Evolutionary conservation across 2,888 invertebrate genomes (phyloP).

Genomic region (Tubulanus polymorphus): DNA sequence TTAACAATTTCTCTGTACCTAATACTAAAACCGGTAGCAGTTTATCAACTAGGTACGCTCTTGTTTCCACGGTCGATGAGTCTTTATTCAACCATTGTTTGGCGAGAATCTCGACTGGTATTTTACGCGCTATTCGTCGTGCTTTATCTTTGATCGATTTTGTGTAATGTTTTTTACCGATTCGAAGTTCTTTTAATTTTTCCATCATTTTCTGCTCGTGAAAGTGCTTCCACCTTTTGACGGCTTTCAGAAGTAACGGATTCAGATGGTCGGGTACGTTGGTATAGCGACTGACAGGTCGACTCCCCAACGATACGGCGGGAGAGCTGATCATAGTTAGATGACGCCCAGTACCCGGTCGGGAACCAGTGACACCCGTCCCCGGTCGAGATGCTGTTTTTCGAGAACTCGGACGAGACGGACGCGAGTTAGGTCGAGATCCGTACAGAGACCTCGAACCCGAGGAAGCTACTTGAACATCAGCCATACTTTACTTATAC

Average conservation of each 20-base stretch:
- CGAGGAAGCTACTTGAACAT: too few relatives aligned
- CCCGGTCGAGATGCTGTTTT: too few relatives aligned
- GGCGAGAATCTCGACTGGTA: slow-evolving; percentile 48
- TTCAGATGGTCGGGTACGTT: slow-evolving; percentile 28
- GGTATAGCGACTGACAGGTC: too few relatives aligned
- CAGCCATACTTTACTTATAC: too few relatives aligned
- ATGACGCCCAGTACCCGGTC: too few relatives aligned
- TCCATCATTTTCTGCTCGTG: slow-evolving; percentile 49
- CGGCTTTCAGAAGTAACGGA: slow-evolving; percentile 37
- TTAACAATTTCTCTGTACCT: slow-evolving; percentile 51
- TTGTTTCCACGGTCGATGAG: slow-evolving; percentile 43
- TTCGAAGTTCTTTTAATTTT: slow-evolving; percentile 38
- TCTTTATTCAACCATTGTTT: slow-evolving; percentile 47
- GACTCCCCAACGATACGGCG: too few relatives aligned
- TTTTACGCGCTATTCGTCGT: slow-evolving; percentile 41
- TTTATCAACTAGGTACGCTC: slow-evolving; percentile 48
- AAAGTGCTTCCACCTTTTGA: slow-evolving; percentile 39
- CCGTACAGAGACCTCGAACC: too few relatives aligned
- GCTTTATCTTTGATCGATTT: slow-evolving; percentile 37
- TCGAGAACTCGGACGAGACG: too few relatives aligned
- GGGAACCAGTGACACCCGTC: too few relatives aligned
- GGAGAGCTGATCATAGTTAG: too few relatives aligned
- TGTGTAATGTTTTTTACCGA: slow-evolving; percentile 37
- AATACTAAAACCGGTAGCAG: slow-evolving; percentile 50
- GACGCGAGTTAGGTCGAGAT: too few relatives aligned